Percentiles rank a stretch among this genome's conserved stretches.
Conservation (phyloP, 2,113 vertebrate species). For the Chlorodrepanis virens region DNA sequence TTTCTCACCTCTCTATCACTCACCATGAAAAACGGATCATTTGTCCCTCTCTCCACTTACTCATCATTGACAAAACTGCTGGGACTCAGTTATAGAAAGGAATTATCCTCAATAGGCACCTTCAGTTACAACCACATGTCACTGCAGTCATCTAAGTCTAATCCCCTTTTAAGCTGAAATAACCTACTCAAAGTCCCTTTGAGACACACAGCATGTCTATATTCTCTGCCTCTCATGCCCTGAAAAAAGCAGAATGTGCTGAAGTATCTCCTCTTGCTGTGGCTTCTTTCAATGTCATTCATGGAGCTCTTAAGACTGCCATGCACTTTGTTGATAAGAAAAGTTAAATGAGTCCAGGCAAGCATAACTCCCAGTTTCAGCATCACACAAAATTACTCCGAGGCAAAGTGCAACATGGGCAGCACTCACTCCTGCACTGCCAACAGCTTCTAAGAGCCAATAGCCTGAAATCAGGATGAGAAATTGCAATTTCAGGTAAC, state of each 20-base stretch:
- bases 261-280: slow-evolving; percentile 15
- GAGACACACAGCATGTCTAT: slow-evolving; percentile 43
- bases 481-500: background rate
- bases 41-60: slow-evolving; percentile 44
- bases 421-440: background rate
- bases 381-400: background rate
- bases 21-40: slow-evolving; percentile 32
- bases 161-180: slow-evolving; percentile 70
- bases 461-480: background rate
- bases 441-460: background rate
- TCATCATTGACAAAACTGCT: slow-evolving; percentile 42
- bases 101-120: slow-evolving; percentile 64
- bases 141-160: slow-evolving; percentile 57
- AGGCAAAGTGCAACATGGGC: background rate
- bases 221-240: slow-evolving; percentile 26
- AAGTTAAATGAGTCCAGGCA: background rate
- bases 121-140: slow-evolving; percentile 59
- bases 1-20: background rate
- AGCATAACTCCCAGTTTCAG: background rate
- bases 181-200: slow-evolving; percentile 55
- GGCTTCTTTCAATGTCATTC: background rate
- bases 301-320: background rate
- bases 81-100: slow-evolving; percentile 47
- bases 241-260: slow-evolving; percentile 28
- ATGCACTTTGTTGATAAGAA: background rate